Evolutionary conservation across 2,888 invertebrate species (phyloP), one percentile per base, ranked within the genome.

Genomic region (Drosophila sordidula): DNA sequence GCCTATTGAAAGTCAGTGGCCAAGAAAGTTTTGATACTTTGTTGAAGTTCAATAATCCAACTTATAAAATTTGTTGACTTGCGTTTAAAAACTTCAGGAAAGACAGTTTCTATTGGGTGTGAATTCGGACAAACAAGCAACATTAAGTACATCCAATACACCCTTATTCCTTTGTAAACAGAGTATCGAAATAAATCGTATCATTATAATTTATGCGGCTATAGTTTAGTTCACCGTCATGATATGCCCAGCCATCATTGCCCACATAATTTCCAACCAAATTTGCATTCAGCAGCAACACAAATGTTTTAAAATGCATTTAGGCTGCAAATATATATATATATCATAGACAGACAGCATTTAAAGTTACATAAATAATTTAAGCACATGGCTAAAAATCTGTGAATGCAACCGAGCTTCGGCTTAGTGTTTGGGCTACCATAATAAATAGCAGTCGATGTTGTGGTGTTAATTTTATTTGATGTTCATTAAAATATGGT

Each of bases 401-500:
- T 36, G 34, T 42, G 26, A 39, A 39, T 55, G 12, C 42, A 18
- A 47, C 46, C 44, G 29, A 6, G 14, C 41, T 36, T 6, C n/a
- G 16, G 16, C 18, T 22, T 32, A 47, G 8, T 8, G n/a, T 4
- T 18, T 26, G 36, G 41, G n/a, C 46, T 22, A 41, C 39, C 69
- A 56, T 34, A 55, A 44, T 44, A 49, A 42, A 70, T 38, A 38
- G 46, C 45, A 14, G 32, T 51, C 56, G 56, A 36, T 50, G 29
- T 32, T 62, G 58, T 42, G 51, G 47, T 70, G 62, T 50, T 59
- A 45, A 77, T 72, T 58, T 72, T 65, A 72, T 77, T 77, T 61
- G n/a, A 77, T 58, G 73, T 64, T 77, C 72, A 77, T 75, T 75
- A 72, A 80, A 87, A 87, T 71, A 70, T 83, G 83, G 68, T 72